phyloP scores from a whole-genome alignment of 2,113 vertebrate genomes.

The Microcebus lehilahytsara region DNA sequence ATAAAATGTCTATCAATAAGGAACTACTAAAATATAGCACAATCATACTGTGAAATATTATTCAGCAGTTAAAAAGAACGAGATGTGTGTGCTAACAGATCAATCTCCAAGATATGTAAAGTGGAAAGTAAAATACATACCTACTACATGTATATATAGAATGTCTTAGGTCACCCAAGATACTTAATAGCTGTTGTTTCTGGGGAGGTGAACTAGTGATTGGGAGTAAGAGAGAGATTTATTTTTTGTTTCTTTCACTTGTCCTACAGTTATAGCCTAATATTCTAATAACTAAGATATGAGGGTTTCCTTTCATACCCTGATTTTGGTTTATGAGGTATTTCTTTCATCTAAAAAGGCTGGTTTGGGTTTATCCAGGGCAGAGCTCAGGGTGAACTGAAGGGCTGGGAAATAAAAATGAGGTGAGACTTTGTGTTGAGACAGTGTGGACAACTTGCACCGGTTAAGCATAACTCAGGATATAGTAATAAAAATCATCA shows the following conservation, averaged over 20 bases:
- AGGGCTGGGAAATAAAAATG: background rate
- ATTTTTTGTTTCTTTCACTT: conserved; percentile 13
- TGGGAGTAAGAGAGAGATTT: background rate
- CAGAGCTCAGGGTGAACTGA: background rate
- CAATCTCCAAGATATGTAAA: background rate
- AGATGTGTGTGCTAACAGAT: background rate
- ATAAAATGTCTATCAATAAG: background rate
- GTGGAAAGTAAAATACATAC: background rate
- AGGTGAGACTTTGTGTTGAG: background rate
- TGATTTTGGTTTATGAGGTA: background rate
- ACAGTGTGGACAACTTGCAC: accelerated
- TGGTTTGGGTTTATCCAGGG: background rate
- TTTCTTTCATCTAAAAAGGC: background rate
- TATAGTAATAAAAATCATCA: background rate
- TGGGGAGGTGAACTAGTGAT: background rate
- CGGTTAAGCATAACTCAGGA: background rate
- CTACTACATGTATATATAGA: background rate
- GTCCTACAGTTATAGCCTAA: background rate
- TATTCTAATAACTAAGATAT: background rate
- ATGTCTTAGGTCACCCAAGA: background rate
- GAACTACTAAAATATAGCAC: background rate
- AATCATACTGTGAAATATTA: background rate
- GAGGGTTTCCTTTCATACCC: background rate
- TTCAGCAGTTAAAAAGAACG: background rate
- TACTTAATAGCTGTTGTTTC: background rate